Percentiles rank a stretch among this genome's conserved stretches.
These are phyloP conservation scores for Hydrophis major DNA, from an alignment of 2,797 vertebrate species.

Conservation along the genomic window DNA sequence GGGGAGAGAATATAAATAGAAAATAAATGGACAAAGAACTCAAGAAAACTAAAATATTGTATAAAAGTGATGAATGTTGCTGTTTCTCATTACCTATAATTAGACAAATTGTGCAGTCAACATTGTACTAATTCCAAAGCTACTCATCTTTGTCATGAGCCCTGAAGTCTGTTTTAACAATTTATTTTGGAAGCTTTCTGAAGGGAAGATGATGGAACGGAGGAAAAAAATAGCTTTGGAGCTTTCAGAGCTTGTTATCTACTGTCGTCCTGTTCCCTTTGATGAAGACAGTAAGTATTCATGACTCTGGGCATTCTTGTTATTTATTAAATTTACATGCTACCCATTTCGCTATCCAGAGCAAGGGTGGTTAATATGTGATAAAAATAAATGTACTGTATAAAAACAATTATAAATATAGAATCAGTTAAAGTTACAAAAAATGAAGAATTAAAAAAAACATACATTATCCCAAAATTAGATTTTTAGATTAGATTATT, in stretches of 20 bases:
- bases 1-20: background rate
- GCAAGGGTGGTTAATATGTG: background rate
- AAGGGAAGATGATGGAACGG: constrained; percentile 98
- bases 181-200: constrained; percentile 78
- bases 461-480: background rate
- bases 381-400: background rate
- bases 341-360: background rate
- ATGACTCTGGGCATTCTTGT: background rate
- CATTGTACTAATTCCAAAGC: rapidly evolving
- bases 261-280: constrained; percentile 96
- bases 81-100: background rate
- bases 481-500: background rate
- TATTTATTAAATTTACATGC: background rate
- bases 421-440: background rate
- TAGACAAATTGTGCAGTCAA: background rate
- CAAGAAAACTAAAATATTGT: background rate
- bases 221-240: constrained; percentile 98
- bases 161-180: constrained; percentile 9
- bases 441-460: background rate
- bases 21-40: background rate
- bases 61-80: background rate
- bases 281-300: constrained; percentile 91
- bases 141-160: background rate
- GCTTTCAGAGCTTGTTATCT: constrained; percentile 95
- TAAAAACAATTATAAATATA: background rate